Evolutionary conservation across 2,113 vertebrate genomes (phyloP), one percentile per base, ranked within the genome.

Genomic region (Lampris incognitus): DNA sequence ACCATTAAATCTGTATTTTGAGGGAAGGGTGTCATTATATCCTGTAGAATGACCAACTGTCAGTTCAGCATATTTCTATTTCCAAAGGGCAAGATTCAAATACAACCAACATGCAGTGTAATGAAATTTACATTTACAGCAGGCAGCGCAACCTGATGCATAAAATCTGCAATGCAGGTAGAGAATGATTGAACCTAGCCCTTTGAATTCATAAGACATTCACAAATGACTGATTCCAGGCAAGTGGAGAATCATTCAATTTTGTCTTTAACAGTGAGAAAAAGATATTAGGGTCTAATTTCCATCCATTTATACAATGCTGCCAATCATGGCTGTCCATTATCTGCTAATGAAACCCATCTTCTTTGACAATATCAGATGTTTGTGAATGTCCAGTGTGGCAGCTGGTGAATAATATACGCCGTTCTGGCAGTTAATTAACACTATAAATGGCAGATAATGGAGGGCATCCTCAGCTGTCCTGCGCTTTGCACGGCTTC

Each of bases 341-440:
- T 68, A 85, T 79, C 55, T 73, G 36, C 69, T 63, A 69, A 72
- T 69, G 52, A 82, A 81, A 54, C 38, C 57, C 54, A 37, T 72
- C 58, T 67, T 69, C 63, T 48, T 11, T 42, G 50, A 55, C 73
- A 40, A 51, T 24, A 66, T 87, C 79, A 88, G 75, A 82, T 73
- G 70, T 86, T 56, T 75, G 85, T 87, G 80, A 93, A 73, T 58
- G 69, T 70, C 74, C 83, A 74, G 36, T 64, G 65, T 54, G 62
- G 64, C 63, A 82, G 42, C 44, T 46, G 71, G 60, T 80, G 52
- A 76, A 49, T 66, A 80, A 76, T 51, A 76, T 44, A 37, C n/a
- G 72, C 82, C 36, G 72, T 38, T 65, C 40, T 49, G 46, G 11
- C 54, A 42, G 62, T 41, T 24, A 76, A 79, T 64, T 69, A 72